Evolutionary conservation across 2,797 vertebrate species (phyloP), one percentile per base, ranked within the genome.

Genomic region (Salarias fasciatus): DNA sequence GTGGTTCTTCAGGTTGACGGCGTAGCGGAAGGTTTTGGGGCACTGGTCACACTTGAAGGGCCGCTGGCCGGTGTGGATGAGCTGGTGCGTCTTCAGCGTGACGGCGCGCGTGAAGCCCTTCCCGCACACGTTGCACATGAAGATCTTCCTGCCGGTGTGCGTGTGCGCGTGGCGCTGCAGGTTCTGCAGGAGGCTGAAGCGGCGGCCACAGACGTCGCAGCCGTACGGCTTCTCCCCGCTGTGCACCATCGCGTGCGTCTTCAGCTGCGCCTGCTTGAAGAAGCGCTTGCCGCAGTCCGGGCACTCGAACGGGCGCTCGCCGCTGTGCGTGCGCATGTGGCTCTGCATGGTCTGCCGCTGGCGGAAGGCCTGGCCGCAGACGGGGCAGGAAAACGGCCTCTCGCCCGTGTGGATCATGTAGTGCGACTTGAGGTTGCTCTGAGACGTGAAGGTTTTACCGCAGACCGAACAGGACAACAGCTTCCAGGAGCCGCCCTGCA

Each of bases 21-120:
- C 79, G 9, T 93, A 90, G 0, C 92, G 86, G 80, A 94, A 94
- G 2, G 77, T 80, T 56, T 92, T 91, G 37, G 78, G 82, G n/a
- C 93, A 94, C 29, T 84, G 57, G 5, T 72, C 54, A 24, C 93
- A 93, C 12, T 82, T 72, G 33, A 92, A 86, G 0, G 92, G 92
- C 24, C 90, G 93, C 82, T 91, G 88, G 0, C 91, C 92, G 0
- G 75, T 88, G 89, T 94, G 93, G 71, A 93, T 91, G 9, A 92
- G 86, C 62, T 86, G 62, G 61, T 94, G 93, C 0, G 86, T 88
- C 37, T 84, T 85, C 0, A 94, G 90, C 0, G 92, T 89, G 15
- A 92, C 79, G 1, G 91, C 79, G 0, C 92, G 89, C 0, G 91
- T 92, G 86, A 93, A 94, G 51, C 91, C 89, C 48, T 92, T 92